phyloP scores from a whole-genome alignment of 2,797 vertebrate species.

The Arnoldichthys spilopterus region DNA sequence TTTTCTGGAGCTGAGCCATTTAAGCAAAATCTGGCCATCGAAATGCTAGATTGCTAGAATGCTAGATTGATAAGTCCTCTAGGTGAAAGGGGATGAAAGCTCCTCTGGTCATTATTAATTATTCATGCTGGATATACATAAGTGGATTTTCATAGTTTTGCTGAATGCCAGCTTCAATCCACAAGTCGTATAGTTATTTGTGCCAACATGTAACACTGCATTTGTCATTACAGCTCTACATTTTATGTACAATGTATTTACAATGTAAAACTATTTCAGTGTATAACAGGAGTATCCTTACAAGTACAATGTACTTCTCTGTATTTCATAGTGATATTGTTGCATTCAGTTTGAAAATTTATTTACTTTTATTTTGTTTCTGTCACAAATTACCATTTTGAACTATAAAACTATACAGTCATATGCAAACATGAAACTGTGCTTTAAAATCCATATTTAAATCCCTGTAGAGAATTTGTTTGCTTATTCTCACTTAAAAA shows the following conservation, averaged over 20 bases:
- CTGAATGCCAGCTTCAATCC: slow-evolving; percentile 31
- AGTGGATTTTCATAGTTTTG: slow-evolving; percentile 14
- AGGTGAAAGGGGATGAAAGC: slow-evolving; percentile 10
- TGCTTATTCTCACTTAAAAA: too few relatives aligned
- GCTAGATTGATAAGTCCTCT: slow-evolving; percentile 10
- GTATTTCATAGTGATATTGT: background rate
- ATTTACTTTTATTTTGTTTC: too few relatives aligned
- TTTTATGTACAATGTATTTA: background rate
- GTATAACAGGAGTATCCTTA: background rate
- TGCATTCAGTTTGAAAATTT: too few relatives aligned
- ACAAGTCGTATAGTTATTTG: background rate
- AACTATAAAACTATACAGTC: too few relatives aligned
- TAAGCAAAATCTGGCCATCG: background rate
- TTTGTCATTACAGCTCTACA: background rate
- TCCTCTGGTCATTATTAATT: slow-evolving; percentile 54
- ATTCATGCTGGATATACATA: slow-evolving; percentile 52
- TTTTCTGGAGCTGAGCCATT: background rate
- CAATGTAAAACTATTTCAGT: background rate
- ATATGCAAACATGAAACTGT: too few relatives aligned
- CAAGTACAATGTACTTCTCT: background rate
- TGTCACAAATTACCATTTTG: too few relatives aligned
- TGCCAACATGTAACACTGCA: background rate
- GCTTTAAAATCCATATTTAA: too few relatives aligned
- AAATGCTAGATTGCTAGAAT: background rate
- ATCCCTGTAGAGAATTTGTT: too few relatives aligned